A percentile compares a stretch with the other conserved stretches of the same genome.
phyloP scores from a whole-genome alignment of 2,797 vertebrate species.

The Adelosebastes latens region DNA sequence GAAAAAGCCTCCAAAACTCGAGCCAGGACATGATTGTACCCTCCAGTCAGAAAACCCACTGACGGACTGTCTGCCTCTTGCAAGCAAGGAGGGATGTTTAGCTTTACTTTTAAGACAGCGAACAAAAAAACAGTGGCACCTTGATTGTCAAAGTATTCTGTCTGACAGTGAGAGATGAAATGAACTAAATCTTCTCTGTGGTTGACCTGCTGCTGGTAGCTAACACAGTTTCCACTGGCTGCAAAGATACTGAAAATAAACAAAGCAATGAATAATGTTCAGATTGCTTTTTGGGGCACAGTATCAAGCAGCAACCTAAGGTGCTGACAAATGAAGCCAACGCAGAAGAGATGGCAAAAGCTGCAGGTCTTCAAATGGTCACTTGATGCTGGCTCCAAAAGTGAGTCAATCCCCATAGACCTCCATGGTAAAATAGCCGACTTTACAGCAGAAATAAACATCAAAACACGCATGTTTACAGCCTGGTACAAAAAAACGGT shows the following conservation, averaged over 20 bases:
- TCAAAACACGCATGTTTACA: too few species aligned
- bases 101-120: neutral
- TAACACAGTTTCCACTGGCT: neutral
- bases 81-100: neutral
- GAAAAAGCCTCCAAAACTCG: neutral
- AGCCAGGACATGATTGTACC: neutral
- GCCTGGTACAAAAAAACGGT: too few species aligned
- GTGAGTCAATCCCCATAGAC: too few species aligned
- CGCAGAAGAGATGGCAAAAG: too few species aligned
- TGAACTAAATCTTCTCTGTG: constrained; percentile 14
- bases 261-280: neutral
- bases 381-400: too few species aligned
- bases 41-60: neutral
- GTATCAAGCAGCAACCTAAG: too few species aligned
- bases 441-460: too few species aligned
- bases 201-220: neutral
- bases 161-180: neutral
- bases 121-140: neutral
- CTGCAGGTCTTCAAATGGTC: too few species aligned
- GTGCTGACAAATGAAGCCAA: too few species aligned
- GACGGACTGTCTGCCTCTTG: neutral
- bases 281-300: neutral
- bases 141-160: constrained; percentile 3
- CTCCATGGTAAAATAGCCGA: too few species aligned
- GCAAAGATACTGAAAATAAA: neutral